Evolutionary conservation across 2,113 vertebrate species (phyloP).

Genomic region (Alouatta palliata): DNA sequence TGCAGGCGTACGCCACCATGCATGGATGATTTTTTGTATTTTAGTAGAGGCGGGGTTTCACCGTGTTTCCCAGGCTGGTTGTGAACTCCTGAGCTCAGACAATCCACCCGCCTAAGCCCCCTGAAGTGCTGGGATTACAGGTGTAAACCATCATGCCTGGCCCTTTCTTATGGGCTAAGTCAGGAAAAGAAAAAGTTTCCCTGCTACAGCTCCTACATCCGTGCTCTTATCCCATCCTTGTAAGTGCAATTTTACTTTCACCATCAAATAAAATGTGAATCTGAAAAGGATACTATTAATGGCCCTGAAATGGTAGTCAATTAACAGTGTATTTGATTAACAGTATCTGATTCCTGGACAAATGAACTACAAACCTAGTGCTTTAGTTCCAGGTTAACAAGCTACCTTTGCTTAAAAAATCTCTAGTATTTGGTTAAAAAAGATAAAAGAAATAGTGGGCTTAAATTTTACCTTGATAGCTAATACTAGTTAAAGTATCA

Average conservation of each 20-base stretch:
- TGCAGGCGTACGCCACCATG: too few relatives aligned
- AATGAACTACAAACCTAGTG: neutral
- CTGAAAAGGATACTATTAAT: neutral
- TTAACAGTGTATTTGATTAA: neutral
- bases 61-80: too few relatives aligned
- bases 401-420: neutral
- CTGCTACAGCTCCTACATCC: accelerated
- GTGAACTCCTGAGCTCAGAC: too few relatives aligned
- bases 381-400: neutral
- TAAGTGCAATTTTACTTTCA: neutral
- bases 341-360: neutral
- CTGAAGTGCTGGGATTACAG: too few relatives aligned
- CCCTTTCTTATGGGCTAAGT: neutral
- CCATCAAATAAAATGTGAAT: neutral
- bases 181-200: neutral
- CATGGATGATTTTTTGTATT: too few relatives aligned
- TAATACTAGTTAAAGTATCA: neutral
- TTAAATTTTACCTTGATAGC: conserved; percentile 8
- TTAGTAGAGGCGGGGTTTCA: too few relatives aligned
- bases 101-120: too few relatives aligned
- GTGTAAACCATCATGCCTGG: too few relatives aligned
- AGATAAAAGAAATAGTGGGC: neutral
- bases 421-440: neutral
- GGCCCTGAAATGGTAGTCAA: neutral
- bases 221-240: neutral